Evolutionary conservation across 2,888 invertebrate genomes (phyloP).

Genomic region (Criorhina ranunculi): DNA sequence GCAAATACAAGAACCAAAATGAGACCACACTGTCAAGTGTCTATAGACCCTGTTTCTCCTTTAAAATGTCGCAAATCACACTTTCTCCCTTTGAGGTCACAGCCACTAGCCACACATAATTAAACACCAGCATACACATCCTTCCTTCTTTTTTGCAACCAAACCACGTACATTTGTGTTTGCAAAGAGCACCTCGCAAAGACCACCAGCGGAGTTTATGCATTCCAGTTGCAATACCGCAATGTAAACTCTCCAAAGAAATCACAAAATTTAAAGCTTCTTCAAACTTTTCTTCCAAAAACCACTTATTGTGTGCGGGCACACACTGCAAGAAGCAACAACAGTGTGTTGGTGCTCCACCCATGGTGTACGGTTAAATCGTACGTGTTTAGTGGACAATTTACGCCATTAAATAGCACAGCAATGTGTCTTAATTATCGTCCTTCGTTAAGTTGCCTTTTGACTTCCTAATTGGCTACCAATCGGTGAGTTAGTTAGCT

Average conservation of each 20-base stretch:
- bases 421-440: slow-evolving; percentile 75
- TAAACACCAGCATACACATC: neutral
- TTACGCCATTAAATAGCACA: slow-evolving; percentile 45
- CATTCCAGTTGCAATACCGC: slow-evolving; percentile 35
- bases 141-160: slow-evolving; percentile 24
- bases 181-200: slow-evolving; percentile 27
- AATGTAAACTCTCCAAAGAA: slow-evolving; percentile 24
- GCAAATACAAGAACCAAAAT: too few relatives aligned
- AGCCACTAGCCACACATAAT: slow-evolving; percentile 9
- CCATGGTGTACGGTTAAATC: slow-evolving; percentile 41
- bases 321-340: too few relatives aligned
- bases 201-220: slow-evolving; percentile 54
- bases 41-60: too few relatives aligned
- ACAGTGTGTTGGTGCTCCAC: neutral
- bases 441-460: slow-evolving; percentile 59
- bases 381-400: slow-evolving; percentile 64
- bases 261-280: slow-evolving; percentile 56
- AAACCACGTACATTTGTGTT: slow-evolving; percentile 70
- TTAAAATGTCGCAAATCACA: too few relatives aligned
- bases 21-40: too few relatives aligned
- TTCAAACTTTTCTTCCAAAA: neutral
- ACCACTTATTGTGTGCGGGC: neutral
- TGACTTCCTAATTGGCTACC: slow-evolving; percentile 67
- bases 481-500: slow-evolving; percentile 45
- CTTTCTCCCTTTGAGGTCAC: too few relatives aligned